phyloP scores from a whole-genome alignment of 2,797 vertebrate species.

The Chromobotia macracanthus region DNA sequence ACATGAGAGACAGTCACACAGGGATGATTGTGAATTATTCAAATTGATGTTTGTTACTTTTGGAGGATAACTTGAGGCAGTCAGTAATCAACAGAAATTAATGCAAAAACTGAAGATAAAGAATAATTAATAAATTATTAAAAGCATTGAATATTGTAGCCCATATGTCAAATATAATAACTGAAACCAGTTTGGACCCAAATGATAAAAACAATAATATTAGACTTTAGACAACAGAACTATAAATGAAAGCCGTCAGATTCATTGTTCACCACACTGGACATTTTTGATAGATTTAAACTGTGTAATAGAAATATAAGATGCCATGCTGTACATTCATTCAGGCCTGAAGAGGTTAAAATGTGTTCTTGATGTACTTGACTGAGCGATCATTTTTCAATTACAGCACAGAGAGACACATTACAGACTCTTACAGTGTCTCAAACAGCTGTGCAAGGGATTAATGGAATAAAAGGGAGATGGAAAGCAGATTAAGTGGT shows the following conservation, averaged over 20 bases:
- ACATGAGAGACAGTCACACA: neutral
- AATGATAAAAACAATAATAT: too few species aligned
- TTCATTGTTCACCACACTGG: neutral
- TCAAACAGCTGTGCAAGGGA: conserved; percentile 54
- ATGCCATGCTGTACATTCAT: neutral
- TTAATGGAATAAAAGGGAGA: conserved; percentile 59
- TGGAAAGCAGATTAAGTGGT: conserved; percentile 52
- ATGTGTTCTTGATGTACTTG: conserved; percentile 6
- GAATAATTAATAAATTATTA: neutral
- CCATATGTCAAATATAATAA: too few species aligned
- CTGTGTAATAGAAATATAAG: neutral
- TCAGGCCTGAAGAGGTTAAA: neutral
- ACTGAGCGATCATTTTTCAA: conserved; percentile 50
- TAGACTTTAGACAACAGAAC: too few species aligned
- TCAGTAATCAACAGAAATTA: neutral
- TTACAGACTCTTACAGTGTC: conserved; percentile 48
- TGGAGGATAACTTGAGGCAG: neutral
- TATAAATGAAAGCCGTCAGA: too few species aligned
- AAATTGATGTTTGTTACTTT: neutral
- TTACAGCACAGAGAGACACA: conserved; percentile 36
- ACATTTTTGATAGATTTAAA: neutral
- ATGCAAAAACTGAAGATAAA: neutral
- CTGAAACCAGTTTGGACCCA: too few species aligned
- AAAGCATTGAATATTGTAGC: neutral
- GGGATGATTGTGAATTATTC: neutral